These are phyloP conservation scores for Lithobates pipiens DNA, from an alignment of 2,797 vertebrate genomes.

Conservation along the genomic window DNA sequence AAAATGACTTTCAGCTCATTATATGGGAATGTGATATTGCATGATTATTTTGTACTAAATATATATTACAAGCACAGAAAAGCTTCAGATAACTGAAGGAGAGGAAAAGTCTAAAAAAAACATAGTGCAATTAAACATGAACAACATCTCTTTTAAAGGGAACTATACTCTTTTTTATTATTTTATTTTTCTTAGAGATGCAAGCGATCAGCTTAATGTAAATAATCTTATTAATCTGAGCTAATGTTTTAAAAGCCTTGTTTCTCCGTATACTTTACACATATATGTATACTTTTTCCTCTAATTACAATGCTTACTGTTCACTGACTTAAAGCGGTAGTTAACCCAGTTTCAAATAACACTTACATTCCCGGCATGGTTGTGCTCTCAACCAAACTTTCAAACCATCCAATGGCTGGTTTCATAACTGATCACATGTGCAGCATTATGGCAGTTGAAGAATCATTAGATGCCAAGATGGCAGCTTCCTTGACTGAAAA, in stretches of 20 bases:
- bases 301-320: not conserved
- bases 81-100: not conserved
- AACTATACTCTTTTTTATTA: not conserved
- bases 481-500: too few species aligned
- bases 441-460: too few species aligned
- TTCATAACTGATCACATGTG: too few species aligned
- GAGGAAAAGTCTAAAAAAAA: not conserved
- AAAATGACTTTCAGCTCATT: conserved; percentile 44
- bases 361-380: too few species aligned
- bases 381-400: too few species aligned
- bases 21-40: conserved; percentile 14
- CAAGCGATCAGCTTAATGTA: not conserved
- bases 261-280: not conserved
- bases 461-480: too few species aligned
- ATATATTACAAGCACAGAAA: not conserved
- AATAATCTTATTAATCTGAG: not conserved
- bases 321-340: not conserved
- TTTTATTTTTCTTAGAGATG: too few species aligned
- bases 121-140: not conserved
- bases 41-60: not conserved
- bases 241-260: not conserved
- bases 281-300: too few species aligned
- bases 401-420: too few species aligned
- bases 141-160: not conserved
- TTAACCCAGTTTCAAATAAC: too few species aligned